Base-by-base conservation (phyloP, 2,797 vertebrate genomes). In the Synaphobranchus kaupii region DNA sequence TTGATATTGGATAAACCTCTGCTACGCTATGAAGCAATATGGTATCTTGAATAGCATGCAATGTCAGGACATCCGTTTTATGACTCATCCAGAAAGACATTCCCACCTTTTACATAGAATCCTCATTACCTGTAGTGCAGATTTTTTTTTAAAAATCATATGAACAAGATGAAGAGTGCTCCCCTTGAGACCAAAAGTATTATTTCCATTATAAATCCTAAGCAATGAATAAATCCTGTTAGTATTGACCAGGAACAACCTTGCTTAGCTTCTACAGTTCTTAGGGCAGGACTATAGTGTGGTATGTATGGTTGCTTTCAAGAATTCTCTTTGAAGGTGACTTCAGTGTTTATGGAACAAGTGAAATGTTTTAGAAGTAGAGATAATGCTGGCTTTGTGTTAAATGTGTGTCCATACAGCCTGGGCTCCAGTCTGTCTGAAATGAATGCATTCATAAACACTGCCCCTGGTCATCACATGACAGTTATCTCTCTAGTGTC, bases 231-330 rank as follows among this genome's bases (percentile, higher is more conserved):
- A 39, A 76, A 76, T 39, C 34, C 71, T 9, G 9, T 34, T 34
- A 76, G 63, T 76, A 39, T 39, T 76, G 71, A 76, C 31, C 71
- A 39, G 71, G 71, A 39, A n/a, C 63, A 68, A n/a, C 63, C 63
- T 68, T 68, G 63, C 63, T 68, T 68, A 68, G 63, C n/a, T 68
- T 68, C 63, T 68, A 8, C 8, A 68, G 63, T 28, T n/a, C 0
- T 34, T 10, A 76, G 34, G 15, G 71, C 13, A 34, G 34, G 71
- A 15, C 31, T 76, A 39, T 20, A 76, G 71, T 34, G 34, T 76
- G 71, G 71, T 39, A 76, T 20, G 39, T 47, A 13, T 78, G 13
- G 34, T 44, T 47, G 17, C 34, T 22, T 22, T 22, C 73, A 22
- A 39, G 39, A 39, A 78, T 78, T 44, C 73, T 78, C 34, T 17